Conservation (phyloP, 35 echinoderm and acorn worm genomes). For the Heliocidaris tuberculata region DNA sequence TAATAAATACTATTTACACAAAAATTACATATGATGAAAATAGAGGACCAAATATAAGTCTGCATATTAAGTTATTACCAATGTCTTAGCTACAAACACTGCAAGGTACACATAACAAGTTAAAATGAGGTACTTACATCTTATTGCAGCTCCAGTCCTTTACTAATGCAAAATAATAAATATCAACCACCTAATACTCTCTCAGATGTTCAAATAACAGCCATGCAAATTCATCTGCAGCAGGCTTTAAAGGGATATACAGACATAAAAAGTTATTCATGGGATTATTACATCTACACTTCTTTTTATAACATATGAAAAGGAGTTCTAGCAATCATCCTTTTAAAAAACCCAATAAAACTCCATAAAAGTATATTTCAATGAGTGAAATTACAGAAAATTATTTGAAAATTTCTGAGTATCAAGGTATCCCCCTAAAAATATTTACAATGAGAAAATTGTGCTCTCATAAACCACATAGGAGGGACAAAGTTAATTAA, state of each 20-base stretch:
- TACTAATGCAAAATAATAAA: background rate
- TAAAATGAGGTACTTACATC: background rate
- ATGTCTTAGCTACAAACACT: background rate
- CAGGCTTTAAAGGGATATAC: background rate
- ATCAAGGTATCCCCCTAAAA: too few relatives aligned
- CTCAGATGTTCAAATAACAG: background rate
- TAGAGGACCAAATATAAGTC: background rate
- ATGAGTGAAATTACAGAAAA: too few relatives aligned
- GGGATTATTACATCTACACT: background rate
- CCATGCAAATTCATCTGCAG: background rate
- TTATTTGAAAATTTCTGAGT: too few relatives aligned
- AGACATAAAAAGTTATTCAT: background rate
- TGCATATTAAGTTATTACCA: background rate
- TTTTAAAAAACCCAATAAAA: too few relatives aligned
- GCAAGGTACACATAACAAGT: background rate
- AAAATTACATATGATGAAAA: background rate
- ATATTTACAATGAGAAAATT: too few relatives aligned
- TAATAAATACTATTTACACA: slow-evolving; percentile 19
- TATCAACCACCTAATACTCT: background rate
- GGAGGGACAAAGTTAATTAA: too few relatives aligned
- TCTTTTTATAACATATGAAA: too few relatives aligned
- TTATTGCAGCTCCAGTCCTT: background rate
- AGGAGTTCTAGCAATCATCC: too few relatives aligned
- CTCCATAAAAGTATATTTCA: too few relatives aligned
- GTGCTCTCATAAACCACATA: too few relatives aligned